Conservation (phyloP, 2,113 vertebrate genomes). For the Monarcha castaneiventris region DNA sequence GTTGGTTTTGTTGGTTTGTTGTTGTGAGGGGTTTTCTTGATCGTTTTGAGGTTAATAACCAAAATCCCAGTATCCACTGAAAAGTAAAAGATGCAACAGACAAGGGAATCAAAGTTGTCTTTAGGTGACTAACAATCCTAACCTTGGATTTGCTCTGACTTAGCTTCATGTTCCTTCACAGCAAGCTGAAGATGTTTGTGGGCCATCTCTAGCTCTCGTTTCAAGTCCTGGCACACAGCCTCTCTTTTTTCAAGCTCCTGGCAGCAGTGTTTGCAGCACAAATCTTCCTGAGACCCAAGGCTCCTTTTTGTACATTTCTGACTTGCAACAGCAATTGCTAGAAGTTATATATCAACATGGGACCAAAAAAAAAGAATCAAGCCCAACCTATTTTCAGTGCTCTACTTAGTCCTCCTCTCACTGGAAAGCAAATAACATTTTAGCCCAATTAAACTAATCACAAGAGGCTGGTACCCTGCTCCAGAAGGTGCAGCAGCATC, state of each 20-base stretch:
- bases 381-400: not conserved
- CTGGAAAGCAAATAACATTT: not conserved
- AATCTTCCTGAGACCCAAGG: conserved; percentile 5
- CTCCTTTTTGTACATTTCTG: conserved; percentile 44
- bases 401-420: not conserved
- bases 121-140: not conserved
- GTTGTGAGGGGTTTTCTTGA: not conserved
- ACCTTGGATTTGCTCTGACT: conserved; percentile 79
- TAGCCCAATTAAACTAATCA: not conserved
- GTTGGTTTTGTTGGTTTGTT: not conserved
- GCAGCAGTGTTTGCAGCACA: conserved; percentile 68
- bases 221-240: conserved; percentile 81
- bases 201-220: conserved; percentile 81
- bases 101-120: not conserved
- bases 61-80: not conserved
- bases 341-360: not conserved
- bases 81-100: not conserved
- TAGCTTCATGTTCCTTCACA: conserved; percentile 75
- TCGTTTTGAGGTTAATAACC: not conserved
- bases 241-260: conserved; percentile 77
- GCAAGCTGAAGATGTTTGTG: conserved; percentile 80
- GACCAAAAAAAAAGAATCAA: not conserved
- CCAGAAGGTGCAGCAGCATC: not conserved
- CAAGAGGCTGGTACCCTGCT: not conserved
- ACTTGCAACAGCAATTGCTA: conserved; percentile 43